A percentile compares a stretch with the other conserved stretches of the same genome.
These are phyloP conservation scores for Dermolepida albohirtum DNA, from an alignment of 2,888 invertebrate genomes.

Conservation along the genomic window DNA sequence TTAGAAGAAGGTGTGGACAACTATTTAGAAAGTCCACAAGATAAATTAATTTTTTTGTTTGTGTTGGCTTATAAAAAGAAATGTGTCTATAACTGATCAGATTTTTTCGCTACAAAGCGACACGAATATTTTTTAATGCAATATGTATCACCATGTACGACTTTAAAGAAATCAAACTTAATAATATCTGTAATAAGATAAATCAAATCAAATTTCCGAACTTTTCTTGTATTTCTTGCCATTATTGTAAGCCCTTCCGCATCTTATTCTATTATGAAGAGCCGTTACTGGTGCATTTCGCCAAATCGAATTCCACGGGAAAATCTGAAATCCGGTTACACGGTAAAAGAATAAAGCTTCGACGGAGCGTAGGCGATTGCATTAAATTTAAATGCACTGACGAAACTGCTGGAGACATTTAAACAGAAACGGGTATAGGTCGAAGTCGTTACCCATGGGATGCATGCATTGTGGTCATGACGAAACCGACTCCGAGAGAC, in stretches of 20 bases:
- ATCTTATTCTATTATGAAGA: slow-evolving; percentile 19
- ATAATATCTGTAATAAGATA: too few relatives aligned
- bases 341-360: slow-evolving; percentile 25
- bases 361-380: slow-evolving; percentile 19
- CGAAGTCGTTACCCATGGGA: slow-evolving; percentile 46
- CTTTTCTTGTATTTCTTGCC: slow-evolving; percentile 5
- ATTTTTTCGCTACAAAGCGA: too few relatives aligned
- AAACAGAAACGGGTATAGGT: slow-evolving; percentile 45
- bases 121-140: too few relatives aligned
- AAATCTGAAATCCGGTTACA: slow-evolving; percentile 20
- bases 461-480: slow-evolving; percentile 49
- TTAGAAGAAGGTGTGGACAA: too few relatives aligned
- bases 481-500: slow-evolving; percentile 39
- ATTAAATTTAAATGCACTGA: slow-evolving; percentile 47
- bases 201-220: neutral
- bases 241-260: neutral
- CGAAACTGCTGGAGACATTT: slow-evolving; percentile 48
- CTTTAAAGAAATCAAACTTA: too few relatives aligned
- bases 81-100: too few relatives aligned
- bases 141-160: too few relatives aligned
- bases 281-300: slow-evolving; percentile 12
- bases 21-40: too few relatives aligned
- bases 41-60: too few relatives aligned
- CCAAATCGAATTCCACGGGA: slow-evolving; percentile 3
- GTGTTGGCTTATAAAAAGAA: too few relatives aligned